Conservation (phyloP, 2,113 vertebrate genomes). For the Pangasianodon gigas region DNA sequence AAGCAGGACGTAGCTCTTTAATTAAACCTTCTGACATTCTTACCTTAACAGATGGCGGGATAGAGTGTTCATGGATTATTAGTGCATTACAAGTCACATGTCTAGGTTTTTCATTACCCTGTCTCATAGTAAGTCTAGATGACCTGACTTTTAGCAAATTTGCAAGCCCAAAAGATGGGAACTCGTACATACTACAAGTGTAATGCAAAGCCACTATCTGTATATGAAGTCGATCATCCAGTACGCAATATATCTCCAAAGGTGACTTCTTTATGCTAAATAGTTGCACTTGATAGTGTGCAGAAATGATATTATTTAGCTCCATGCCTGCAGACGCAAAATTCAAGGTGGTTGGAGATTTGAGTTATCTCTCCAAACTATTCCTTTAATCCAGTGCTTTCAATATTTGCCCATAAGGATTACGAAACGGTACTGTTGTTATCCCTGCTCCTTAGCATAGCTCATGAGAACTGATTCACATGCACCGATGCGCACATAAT, state of each 20-base stretch:
- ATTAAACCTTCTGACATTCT: slow-evolving; percentile 12
- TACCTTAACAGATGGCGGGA: background rate
- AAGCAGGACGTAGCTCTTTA: background rate
- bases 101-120: background rate
- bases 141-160: background rate
- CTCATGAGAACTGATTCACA: slow-evolving; percentile 20
- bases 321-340: no score
- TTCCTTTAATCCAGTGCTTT: background rate
- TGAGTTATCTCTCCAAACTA: background rate
- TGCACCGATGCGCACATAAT: background rate
- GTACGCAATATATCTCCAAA: background rate
- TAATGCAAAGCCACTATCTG: background rate
- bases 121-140: background rate
- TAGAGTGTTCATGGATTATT: background rate
- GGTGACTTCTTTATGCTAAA: background rate
- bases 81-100: background rate
- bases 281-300: background rate
- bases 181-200: background rate
- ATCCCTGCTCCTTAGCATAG: background rate
- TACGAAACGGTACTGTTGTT: background rate
- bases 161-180: background rate
- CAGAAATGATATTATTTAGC: background rate
- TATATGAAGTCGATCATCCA: background rate
- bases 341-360: background rate
- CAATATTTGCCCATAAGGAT: background rate